Percentiles rank a stretch among this genome's conserved stretches.
phyloP scores from a whole-genome alignment of 1,140 invertebrate species.

The Schmidtea mediterranea region DNA sequence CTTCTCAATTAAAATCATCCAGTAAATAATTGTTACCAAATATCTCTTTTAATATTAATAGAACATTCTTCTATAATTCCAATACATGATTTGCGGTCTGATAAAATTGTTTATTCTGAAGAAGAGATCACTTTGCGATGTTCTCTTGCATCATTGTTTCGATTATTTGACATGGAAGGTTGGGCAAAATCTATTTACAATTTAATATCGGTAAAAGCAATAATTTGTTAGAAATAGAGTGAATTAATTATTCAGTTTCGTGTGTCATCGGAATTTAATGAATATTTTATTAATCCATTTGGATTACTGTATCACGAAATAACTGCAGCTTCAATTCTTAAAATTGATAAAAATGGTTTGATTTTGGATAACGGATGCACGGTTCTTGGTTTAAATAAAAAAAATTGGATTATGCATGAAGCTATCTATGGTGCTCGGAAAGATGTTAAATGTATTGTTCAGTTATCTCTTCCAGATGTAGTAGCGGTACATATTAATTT shows the following conservation, averaged over 20 bases:
- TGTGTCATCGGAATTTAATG: slow-evolving; percentile 76
- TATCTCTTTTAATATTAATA: background rate
- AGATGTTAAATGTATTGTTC: slow-evolving; percentile 77
- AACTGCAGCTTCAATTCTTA: slow-evolving; percentile 66
- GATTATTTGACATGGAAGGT: slow-evolving; percentile 74
- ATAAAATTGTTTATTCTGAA: slow-evolving; percentile 70
- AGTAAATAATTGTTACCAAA: too few species aligned
- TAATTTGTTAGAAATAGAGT: slow-evolving; percentile 8
- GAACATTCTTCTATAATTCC: slow-evolving; percentile 44
- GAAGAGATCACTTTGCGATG: slow-evolving; percentile 77
- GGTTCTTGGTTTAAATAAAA: slow-evolving; percentile 47
- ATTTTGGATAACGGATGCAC: slow-evolving; percentile 59
- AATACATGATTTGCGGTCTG: slow-evolving; percentile 82
- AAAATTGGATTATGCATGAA: slow-evolving; percentile 64
- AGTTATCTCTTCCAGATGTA: slow-evolving; percentile 62
- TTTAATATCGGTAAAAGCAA: slow-evolving; percentile 37
- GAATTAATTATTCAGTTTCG: slow-evolving; percentile 34
- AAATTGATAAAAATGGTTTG: slow-evolving; percentile 22
- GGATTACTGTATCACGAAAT: slow-evolving; percentile 84
- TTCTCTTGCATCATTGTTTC: slow-evolving; percentile 75
- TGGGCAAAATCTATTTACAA: slow-evolving; percentile 65
- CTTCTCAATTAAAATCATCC: too few species aligned
- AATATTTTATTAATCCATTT: slow-evolving; percentile 83
- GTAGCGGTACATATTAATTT: too few species aligned
- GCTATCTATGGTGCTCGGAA: slow-evolving; percentile 81